Percentiles rank a stretch among this genome's conserved stretches.
Evolutionary conservation across 2,888 invertebrate genomes (phyloP).

Genomic region (Julus scandinavius): DNA sequence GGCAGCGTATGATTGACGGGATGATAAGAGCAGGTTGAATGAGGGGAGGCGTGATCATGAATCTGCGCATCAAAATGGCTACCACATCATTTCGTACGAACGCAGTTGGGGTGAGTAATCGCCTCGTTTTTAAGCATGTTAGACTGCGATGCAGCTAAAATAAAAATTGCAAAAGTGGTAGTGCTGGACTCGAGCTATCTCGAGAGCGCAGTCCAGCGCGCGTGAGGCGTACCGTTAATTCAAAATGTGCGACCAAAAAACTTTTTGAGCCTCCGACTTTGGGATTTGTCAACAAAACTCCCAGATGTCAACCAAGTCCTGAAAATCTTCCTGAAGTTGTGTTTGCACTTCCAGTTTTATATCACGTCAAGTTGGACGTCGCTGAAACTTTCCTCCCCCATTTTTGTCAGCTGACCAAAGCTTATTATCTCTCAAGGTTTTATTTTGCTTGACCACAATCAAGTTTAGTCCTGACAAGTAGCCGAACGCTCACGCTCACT

Average conservation of each 20-base stretch:
- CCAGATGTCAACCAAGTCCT: not conserved
- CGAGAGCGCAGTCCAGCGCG: not conserved
- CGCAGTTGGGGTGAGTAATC: not conserved
- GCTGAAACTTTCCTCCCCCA: not conserved
- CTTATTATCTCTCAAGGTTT: not conserved
- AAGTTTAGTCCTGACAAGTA: not conserved
- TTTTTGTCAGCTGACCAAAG: not conserved
- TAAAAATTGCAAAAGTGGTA: not conserved
- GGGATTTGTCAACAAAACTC: not conserved
- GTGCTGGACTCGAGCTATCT: not conserved
- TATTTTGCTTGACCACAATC: not conserved
- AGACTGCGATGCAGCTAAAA: not conserved
- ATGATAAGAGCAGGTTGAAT: not conserved
- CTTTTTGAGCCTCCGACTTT: not conserved
- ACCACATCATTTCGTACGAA: not conserved
- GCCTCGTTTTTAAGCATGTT: not conserved
- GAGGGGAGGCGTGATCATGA: not conserved
- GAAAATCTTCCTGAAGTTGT: not conserved
- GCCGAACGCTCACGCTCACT: not conserved
- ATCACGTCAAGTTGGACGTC: not conserved
- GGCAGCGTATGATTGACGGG: not conserved
- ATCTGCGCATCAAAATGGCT: conserved; percentile 3
- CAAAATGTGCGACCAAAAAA: not conserved
- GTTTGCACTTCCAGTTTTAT: not conserved
- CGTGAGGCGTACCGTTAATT: not conserved